Conservation (phyloP, 1,140 invertebrate species). For the Ceratosolen fusciceps region DNA sequence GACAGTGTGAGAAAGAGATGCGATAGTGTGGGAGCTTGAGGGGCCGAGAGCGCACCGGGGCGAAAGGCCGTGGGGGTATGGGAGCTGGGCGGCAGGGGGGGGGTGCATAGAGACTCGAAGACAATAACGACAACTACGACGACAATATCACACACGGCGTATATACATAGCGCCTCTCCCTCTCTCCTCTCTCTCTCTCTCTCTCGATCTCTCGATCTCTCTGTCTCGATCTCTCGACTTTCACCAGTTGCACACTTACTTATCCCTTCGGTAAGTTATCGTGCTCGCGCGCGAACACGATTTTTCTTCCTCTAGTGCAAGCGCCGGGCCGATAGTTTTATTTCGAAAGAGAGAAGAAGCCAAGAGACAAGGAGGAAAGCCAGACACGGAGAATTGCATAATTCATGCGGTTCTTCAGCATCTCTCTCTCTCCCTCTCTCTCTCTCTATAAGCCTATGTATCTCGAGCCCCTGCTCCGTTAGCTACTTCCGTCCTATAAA, state of each 20-base stretch:
- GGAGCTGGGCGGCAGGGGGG: neutral
- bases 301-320: slow-evolving; percentile 34
- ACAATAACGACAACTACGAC: slow-evolving; percentile 39
- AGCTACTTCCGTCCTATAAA: neutral
- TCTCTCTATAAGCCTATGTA: neutral
- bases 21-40: neutral
- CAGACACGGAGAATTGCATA: slow-evolving; percentile 44
- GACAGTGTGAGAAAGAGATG: slow-evolving; percentile 46
- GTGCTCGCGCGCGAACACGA: slow-evolving; percentile 30
- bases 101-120: neutral
- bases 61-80: neutral
- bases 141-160: slow-evolving; percentile 29
- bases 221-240: slow-evolving; percentile 37
- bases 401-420: slow-evolving; percentile 38
- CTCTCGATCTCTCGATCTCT: no score
- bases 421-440: neutral
- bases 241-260: slow-evolving; percentile 39
- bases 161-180: no score
- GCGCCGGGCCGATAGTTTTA: slow-evolving; percentile 32
- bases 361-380: neutral
- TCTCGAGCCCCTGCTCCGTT: neutral
- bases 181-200: no score
- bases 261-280: slow-evolving; percentile 41
- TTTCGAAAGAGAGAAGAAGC: slow-evolving; percentile 32
- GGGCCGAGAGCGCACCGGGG: neutral